Conservation (phyloP, 2,113 vertebrate species). For the Phainopepla nitens region DNA sequence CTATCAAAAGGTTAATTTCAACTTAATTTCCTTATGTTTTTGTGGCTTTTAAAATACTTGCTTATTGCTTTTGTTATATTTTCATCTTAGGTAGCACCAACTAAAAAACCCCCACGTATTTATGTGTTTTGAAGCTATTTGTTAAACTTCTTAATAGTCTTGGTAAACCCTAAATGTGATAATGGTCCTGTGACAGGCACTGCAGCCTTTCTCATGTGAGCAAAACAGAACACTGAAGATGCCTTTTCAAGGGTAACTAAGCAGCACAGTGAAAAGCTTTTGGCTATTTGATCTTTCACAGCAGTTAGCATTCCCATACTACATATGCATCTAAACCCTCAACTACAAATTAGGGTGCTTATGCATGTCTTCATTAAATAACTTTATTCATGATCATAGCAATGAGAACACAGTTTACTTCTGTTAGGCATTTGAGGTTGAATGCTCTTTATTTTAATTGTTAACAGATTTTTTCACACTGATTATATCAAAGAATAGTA, state of each 20-base stretch:
- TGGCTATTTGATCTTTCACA: neutral
- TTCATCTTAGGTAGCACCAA: accelerated
- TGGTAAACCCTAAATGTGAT: neutral
- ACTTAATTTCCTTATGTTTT: neutral
- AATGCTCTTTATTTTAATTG: neutral
- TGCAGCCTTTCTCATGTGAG: accelerated
- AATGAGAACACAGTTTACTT: neutral
- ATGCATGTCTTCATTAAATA: neutral
- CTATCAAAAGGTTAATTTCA: neutral
- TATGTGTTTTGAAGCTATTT: neutral
- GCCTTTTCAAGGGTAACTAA: neutral
- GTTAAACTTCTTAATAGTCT: neutral
- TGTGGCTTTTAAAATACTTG: neutral
- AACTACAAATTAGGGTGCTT: neutral
- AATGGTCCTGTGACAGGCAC: neutral
- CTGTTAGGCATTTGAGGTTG: neutral
- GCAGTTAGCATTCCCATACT: neutral
- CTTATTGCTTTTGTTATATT: neutral
- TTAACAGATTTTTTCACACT: neutral
- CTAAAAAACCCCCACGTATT: accelerated
- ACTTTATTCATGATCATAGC: neutral
- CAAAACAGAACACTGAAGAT: neutral
- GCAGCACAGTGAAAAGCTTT: neutral
- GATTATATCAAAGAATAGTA: neutral
- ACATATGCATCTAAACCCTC: neutral